Percentiles rank a stretch among this genome's conserved stretches.
phyloP scores from a whole-genome alignment of 2,888 invertebrate genomes.

The Gerris lacustris region DNA sequence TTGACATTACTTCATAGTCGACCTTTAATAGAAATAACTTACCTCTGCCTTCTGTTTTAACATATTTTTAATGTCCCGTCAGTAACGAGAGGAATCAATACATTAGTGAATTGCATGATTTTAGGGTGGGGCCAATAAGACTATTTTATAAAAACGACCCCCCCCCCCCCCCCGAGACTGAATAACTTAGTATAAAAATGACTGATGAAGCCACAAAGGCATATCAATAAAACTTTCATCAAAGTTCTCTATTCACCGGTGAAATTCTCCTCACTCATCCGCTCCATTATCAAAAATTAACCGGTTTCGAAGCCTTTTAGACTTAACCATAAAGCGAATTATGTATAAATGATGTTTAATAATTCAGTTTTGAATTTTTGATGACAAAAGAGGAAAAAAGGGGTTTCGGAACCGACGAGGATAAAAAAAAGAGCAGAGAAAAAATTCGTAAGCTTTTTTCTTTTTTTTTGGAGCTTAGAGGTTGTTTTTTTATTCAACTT shows the following conservation, averaged over 20 bases:
- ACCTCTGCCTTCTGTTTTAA: too few species aligned
- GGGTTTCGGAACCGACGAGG: background rate
- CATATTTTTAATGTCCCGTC: too few species aligned
- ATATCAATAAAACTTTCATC: background rate
- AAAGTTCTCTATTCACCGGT: background rate
- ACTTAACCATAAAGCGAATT: constrained; percentile 3
- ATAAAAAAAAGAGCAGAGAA: background rate
- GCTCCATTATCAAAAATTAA: background rate
- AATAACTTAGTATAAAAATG: too few species aligned
- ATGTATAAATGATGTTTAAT: constrained; percentile 5
- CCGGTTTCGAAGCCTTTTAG: background rate
- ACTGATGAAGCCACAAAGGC: too few species aligned
- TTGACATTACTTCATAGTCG: too few species aligned
- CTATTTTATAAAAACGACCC: too few species aligned
- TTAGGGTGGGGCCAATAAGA: too few species aligned
- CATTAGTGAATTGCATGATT: too few species aligned
- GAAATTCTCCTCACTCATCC: background rate
- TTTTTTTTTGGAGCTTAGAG: background rate
- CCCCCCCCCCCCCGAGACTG: too few species aligned
- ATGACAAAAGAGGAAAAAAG: background rate
- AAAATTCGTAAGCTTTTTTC: background rate
- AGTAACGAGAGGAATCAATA: too few species aligned
- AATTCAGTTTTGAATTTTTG: constrained; percentile 2
- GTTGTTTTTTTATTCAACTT: background rate
- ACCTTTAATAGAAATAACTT: too few species aligned